phyloP scores from a whole-genome alignment of 1,140 invertebrate genomes.

The Ctenoplectra terminalis region DNA sequence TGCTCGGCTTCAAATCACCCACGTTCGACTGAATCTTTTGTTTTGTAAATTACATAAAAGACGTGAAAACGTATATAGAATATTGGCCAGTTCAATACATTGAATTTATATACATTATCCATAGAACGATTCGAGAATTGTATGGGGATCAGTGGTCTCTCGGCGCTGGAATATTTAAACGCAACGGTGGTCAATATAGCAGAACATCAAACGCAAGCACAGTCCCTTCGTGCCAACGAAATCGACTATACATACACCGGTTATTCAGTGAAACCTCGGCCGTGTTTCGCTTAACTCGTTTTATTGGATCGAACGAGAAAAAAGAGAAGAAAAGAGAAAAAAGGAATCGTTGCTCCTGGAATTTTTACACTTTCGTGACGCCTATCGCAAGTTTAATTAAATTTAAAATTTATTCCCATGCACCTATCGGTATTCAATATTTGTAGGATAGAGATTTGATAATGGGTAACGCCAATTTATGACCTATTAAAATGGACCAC shows the following conservation, averaged over 20 bases:
- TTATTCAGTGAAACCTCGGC: conserved; percentile 28
- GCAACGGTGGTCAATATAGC: conserved; percentile 29
- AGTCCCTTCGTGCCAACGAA: conserved; percentile 17
- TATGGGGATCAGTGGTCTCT: not conserved
- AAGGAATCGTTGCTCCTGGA: too few relatives aligned
- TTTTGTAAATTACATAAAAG: not conserved
- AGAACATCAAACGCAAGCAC: conserved; percentile 32
- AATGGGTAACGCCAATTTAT: not conserved
- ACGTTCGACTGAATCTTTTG: too few relatives aligned
- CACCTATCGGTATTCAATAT: not conserved
- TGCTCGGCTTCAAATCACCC: too few relatives aligned
- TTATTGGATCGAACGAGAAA: not conserved
- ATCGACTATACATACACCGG: conserved; percentile 1
- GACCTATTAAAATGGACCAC: not conserved
- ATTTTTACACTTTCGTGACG: not conserved
- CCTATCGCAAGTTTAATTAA: conserved; percentile 2
- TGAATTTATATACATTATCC: not conserved
- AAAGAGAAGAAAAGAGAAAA: not conserved
- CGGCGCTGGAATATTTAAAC: conserved; percentile 51
- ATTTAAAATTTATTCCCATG: not conserved
- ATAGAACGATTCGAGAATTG: not conserved
- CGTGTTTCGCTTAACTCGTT: not conserved
- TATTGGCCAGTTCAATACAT: not conserved
- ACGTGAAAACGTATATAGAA: not conserved
- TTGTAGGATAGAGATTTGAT: not conserved